Evolutionary conservation across 1,140 invertebrate genomes (phyloP), one percentile per base, ranked within the genome.

Genomic region (Rhagoletis zephyria): DNA sequence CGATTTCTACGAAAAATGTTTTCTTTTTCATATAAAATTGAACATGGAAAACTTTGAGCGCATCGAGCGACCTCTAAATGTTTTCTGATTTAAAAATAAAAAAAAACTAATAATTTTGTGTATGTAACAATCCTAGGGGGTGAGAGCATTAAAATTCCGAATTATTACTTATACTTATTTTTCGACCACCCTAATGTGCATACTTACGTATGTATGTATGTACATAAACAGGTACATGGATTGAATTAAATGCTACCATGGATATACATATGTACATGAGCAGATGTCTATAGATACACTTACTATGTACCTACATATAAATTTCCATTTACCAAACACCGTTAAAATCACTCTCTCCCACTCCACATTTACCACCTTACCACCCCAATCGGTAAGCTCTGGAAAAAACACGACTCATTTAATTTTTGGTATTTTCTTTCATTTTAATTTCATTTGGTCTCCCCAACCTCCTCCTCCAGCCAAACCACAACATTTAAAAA

Each of bases 381-480:
- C 42, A 74, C 40, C 10, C 51, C 67, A 70, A 12, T 7, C 42
- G 16, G 1, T 42, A 19, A 4, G 2, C 81, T 10, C 14, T 2
- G 42, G 1, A 48, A 85, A 42, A 67, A 30, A 67, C 65, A 42
- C 51, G 42, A 19, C 40, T 77, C 60, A 14, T 59, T 85, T 30
- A 48, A 60, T 60, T 85, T 85, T 85, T 16, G 19, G 81, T 63
- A 85, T 85, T 74, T 74, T 74, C 67, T 74, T 74, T 74, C 67
- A 74, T 45, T 74, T 74, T n/a, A 48, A 48, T 74, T 74, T 45
- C 67, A 45, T 70, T 70, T 48, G 3, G 10, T 30, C 42, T 16
- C 42, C 42, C 9, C 1, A 67, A 30, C 40, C 40, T 40, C 12
- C 67, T 42, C 42, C 67, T 12, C 12, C 40, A 42, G 14, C 10